Evolutionary conservation across 1,140 invertebrate genomes (phyloP), one percentile per base, ranked within the genome.

Genomic region (Aphelenchoides fujianensis): DNA sequence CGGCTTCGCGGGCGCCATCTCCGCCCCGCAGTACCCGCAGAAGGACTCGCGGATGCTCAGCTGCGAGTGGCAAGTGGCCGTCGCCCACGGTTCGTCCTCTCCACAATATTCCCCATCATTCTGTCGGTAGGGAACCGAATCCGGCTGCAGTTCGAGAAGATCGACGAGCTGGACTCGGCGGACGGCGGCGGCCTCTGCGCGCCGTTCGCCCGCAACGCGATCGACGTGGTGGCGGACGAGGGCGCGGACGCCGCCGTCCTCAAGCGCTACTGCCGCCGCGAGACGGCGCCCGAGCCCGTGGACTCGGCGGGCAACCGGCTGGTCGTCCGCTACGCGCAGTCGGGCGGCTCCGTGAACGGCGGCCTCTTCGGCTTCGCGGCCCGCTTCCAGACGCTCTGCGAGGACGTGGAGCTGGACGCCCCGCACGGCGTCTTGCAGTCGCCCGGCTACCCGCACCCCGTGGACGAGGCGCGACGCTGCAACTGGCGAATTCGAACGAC

Each of bases 21-120:
- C 81, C 1, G 63, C 81, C 36, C 81, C 81, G 0, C 81, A 83
- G 53, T 83, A 80, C 55, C 81, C 81, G 5, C 67, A 79, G n/a
- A 70, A 74, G 48, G 81, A 85, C 59, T 81, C 75, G 7, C 70
- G 73, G 12, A 55, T 69, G 1, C 27, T 81, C 32, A 73, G 75
- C 37, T 83, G 81, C 66, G 72, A 83, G 28, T 83, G 81, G 81
- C 68, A 69, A 35, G 64, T 83, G 16, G 73, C 74, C n/a, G 81
- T 83, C 28, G 70, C 83, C 3, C 23, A 12, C 7, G 72, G 73
- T 78, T 30, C 12, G 74, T 9, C 74, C 9, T 28, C 9, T 34
- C 28, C 53, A 72, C 41, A 12, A 12, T 48, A 23, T 48, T 12
- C 16, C 52, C 30, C 1, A 70, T 54, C 1, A 16, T 75, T 48